A percentile compares a stretch with the other conserved stretches of the same genome.
phyloP scores from a whole-genome alignment of 1,140 invertebrate species.

The Musca vetustissima region DNA sequence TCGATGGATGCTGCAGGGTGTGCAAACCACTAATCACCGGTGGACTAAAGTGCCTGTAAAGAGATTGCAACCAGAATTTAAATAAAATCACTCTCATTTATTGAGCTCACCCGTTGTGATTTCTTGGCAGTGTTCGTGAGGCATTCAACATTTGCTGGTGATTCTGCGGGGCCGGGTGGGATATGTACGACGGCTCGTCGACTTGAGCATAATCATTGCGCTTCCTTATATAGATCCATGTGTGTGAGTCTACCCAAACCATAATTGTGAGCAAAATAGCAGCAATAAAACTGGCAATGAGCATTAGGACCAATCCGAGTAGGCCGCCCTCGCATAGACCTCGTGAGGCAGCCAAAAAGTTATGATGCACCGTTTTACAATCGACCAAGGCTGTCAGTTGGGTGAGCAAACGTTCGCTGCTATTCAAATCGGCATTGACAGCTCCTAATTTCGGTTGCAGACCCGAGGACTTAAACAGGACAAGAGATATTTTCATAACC shows the following conservation, averaged over 20 bases:
- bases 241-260: constrained; percentile 91
- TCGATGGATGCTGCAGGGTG: constrained; percentile 53
- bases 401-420: constrained; percentile 64
- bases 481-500: constrained; percentile 53
- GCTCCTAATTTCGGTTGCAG: constrained; percentile 71
- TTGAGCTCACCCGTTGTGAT: constrained; percentile 54
- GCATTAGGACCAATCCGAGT: constrained; percentile 79
- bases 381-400: constrained; percentile 72
- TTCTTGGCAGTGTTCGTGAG: constrained; percentile 51
- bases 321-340: constrained; percentile 80
- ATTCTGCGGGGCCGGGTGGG: constrained; percentile 53
- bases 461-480: constrained; percentile 56
- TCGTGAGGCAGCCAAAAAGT: constrained; percentile 74
- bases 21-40: constrained; percentile 55
- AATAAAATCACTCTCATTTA: constrained; percentile 28
- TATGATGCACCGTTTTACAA: constrained; percentile 75
- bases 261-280: constrained; percentile 87
- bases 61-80: constrained; percentile 27
- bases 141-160: constrained; percentile 56
- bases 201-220: constrained; percentile 54
- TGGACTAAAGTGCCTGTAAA: constrained; percentile 54
- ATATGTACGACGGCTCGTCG: constrained; percentile 54
- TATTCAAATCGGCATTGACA: constrained; percentile 70
- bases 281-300: constrained; percentile 79
- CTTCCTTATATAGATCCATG: constrained; percentile 94